phyloP scores from a whole-genome alignment of 2,888 invertebrate species.

The Gastrophysa polygoni region DNA sequence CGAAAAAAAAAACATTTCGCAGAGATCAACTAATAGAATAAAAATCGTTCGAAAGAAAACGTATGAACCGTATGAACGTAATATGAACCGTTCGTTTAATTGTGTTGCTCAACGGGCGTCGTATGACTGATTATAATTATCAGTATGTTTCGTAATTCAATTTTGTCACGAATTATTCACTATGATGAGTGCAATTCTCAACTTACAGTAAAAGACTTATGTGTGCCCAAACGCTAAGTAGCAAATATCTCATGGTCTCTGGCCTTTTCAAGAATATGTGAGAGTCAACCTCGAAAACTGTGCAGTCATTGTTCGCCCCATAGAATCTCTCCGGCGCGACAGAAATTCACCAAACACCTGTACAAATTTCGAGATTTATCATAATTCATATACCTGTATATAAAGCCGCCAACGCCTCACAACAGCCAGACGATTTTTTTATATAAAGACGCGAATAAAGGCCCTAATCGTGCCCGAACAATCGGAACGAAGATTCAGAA shows the following conservation, averaged over 20 bases:
- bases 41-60: too few species aligned
- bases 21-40: too few species aligned
- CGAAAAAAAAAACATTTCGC: too few species aligned
- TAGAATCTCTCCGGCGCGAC: constrained; percentile 13
- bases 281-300: constrained; percentile 13
- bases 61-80: too few species aligned
- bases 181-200: too few species aligned
- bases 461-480: constrained; percentile 38
- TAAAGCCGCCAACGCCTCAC: constrained; percentile 13
- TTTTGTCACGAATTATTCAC: too few species aligned
- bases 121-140: too few species aligned
- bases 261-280: background rate
- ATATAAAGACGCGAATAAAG: constrained; percentile 46
- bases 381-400: constrained; percentile 39
- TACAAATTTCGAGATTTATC: constrained; percentile 31
- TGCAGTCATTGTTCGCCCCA: constrained; percentile 14
- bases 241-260: background rate
- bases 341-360: constrained; percentile 32
- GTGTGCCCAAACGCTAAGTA: background rate
- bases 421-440: constrained; percentile 35
- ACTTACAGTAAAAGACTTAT: too few species aligned
- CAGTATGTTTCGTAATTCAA: too few species aligned
- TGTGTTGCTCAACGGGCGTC: too few species aligned
- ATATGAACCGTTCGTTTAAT: too few species aligned
- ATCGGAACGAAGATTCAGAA: constrained; percentile 32